These are phyloP conservation scores for Drosophila virilis DNA, from an alignment of 1,140 invertebrate genomes.

Conservation along the genomic window DNA sequence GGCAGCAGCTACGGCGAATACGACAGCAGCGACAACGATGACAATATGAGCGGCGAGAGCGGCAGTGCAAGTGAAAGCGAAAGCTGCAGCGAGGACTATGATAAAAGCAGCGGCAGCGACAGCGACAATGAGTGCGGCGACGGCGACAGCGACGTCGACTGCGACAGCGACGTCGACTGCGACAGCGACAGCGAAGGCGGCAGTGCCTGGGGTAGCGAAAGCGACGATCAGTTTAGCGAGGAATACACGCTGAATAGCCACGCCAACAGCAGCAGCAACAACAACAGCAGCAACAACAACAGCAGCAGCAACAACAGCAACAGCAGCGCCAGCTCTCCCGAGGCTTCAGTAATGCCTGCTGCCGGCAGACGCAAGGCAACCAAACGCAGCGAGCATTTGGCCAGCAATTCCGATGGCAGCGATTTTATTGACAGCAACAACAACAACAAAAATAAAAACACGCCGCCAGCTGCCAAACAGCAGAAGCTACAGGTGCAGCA, in stretches of 20 bases:
- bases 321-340: neutral
- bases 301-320: neutral
- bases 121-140: neutral
- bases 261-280: neutral
- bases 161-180: neutral
- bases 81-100: too few species aligned
- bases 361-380: neutral
- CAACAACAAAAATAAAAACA: conserved; percentile 11
- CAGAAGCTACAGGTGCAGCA: neutral
- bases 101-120: neutral
- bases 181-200: neutral
- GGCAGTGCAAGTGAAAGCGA: neutral
- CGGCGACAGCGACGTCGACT: neutral
- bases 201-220: neutral
- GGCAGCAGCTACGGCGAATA: neutral
- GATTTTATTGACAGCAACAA: neutral
- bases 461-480: conserved; percentile 4
- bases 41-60: neutral
- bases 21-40: neutral
- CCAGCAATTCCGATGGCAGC: neutral
- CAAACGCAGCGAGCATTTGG: conserved; percentile 5
- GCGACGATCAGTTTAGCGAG: conserved; percentile 23
- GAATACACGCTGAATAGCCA: conserved; percentile 19
- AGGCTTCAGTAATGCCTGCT: too few species aligned
- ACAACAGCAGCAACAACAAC: neutral